Conservation (phyloP, 2,888 invertebrate species). For the Anodontia alba region DNA sequence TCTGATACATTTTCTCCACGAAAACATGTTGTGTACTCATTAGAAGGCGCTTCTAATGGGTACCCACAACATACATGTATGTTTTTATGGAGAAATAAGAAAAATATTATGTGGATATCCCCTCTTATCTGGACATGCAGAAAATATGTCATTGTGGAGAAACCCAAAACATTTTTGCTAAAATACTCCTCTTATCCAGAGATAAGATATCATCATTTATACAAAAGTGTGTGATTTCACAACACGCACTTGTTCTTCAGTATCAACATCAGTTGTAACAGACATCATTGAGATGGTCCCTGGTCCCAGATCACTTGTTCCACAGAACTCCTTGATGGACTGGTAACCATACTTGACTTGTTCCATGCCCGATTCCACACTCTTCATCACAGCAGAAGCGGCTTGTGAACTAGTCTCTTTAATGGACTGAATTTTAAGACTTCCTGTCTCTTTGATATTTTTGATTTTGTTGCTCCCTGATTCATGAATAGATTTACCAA, state of each 20-base stretch:
- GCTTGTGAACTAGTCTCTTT: conserved; percentile 77
- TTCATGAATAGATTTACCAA: conserved; percentile 69
- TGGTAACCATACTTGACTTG: conserved; percentile 81
- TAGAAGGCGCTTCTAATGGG: too few relatives aligned
- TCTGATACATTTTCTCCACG: too few relatives aligned
- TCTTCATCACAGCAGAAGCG: conserved; percentile 76
- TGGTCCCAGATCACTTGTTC: conserved; percentile 81
- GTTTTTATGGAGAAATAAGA: too few relatives aligned
- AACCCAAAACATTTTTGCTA: too few relatives aligned
- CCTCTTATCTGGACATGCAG: too few relatives aligned
- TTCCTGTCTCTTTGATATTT: conserved; percentile 70
- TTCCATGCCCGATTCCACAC: conserved; percentile 79
- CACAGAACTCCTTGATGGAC: conserved; percentile 83
- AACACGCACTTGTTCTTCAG: conserved; percentile 69
- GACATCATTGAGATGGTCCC: conserved; percentile 82
- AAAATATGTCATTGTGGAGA: too few relatives aligned
- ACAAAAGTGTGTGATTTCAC: conserved; percentile 75
- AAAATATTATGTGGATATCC: too few relatives aligned
- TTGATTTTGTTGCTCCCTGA: conserved; percentile 58
- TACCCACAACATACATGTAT: too few relatives aligned
- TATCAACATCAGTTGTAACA: conserved; percentile 80
- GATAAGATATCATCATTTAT: too few relatives aligned
- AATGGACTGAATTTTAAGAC: conserved; percentile 77
- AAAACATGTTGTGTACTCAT: too few relatives aligned
- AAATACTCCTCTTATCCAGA: too few relatives aligned